Evolutionary conservation across 2,888 invertebrate genomes (phyloP), one percentile per base, ranked within the genome.

Genomic region (Marasmarcha lunaedactyla): DNA sequence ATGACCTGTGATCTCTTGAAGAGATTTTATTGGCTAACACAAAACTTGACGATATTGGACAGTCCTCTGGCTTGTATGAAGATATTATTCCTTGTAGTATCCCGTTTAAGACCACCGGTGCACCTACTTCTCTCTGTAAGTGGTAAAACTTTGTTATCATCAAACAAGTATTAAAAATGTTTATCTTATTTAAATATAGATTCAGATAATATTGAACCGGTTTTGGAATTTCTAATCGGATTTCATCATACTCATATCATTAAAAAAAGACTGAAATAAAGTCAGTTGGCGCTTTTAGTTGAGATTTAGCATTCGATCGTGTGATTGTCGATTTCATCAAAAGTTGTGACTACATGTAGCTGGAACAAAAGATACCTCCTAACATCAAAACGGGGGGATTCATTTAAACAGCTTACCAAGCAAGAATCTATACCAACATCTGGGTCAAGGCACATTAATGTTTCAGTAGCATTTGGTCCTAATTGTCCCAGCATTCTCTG

Each of bases 11-110:
- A 34, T 68, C 62, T 0, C 43, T 44, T 0, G 62, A 45, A 0
- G 73, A 57, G 0, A 70, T 62, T 15, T 69, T 44, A 1, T 53
- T 56, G 1, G 66, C 73, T 38, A 64, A 68, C 4, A 55, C 60
- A 0, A 63, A 51, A 0, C 55, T 57, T 0, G 54, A 36, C 2
- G 54, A 51, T 0, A 48, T 35, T 3, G 60, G 54, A 40, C 76
- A 77, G 40, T 64, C 57, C 0, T 52, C 54, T 0, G 66, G 57
- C 12, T 47, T 61, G 67, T 68, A 77, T 0, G 74, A 71, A 0
- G 74, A 76, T 1, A 71, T 42, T 1, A 77, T 51, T 0, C 68
- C 77, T 71, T 71, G 70, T 1, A 78, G 51, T 0, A 71, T 42
- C 0, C 65, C 66, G 41, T 76, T 69, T 0, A 71, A 46, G 0